A percentile compares a stretch with the other conserved stretches of the same genome.
These are phyloP conservation scores for Trichoplusia ni DNA, from an alignment of 1,140 invertebrate species.

Conservation along the genomic window DNA sequence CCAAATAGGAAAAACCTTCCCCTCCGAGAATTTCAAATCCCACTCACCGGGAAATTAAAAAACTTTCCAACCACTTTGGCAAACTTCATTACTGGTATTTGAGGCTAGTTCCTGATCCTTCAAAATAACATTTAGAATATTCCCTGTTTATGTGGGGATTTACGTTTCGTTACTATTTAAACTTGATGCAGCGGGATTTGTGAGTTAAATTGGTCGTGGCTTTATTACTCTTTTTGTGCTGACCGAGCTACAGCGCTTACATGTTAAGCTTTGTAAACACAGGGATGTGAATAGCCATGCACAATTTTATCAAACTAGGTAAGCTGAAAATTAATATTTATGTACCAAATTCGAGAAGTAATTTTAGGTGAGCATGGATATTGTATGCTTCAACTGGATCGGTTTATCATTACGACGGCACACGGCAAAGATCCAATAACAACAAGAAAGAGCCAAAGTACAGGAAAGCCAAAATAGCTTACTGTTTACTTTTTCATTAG, in stretches of 20 bases:
- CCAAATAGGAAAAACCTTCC: slow-evolving; percentile 16
- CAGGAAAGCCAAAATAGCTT: too few species aligned
- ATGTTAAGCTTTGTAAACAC: not conserved
- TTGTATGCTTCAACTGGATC: too few species aligned
- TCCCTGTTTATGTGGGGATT: not conserved
- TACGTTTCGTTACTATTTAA: slow-evolving; percentile 5
- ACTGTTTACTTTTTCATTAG: too few species aligned
- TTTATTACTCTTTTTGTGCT: slow-evolving; percentile 10
- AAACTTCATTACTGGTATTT: slow-evolving; percentile 6
- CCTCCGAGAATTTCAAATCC: slow-evolving; percentile 4
- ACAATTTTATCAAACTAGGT: too few species aligned
- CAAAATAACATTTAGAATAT: slow-evolving; percentile 8
- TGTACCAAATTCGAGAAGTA: too few species aligned
- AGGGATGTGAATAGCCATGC: not conserved
- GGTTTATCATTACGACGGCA: too few species aligned
- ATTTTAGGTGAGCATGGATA: too few species aligned
- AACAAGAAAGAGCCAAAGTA: too few species aligned
- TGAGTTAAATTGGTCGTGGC: not conserved
- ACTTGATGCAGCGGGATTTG: slow-evolving; percentile 11
- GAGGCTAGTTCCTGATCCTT: slow-evolving; percentile 4
- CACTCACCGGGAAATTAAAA: slow-evolving; percentile 22
- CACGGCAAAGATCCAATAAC: too few species aligned
- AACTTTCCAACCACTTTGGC: slow-evolving; percentile 16
- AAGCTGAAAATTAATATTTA: too few species aligned
- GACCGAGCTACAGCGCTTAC: not conserved